Evolutionary conservation across 1,140 invertebrate species (phyloP), one percentile per base, ranked within the genome.

Genomic region (Drosophila nebulosa): DNA sequence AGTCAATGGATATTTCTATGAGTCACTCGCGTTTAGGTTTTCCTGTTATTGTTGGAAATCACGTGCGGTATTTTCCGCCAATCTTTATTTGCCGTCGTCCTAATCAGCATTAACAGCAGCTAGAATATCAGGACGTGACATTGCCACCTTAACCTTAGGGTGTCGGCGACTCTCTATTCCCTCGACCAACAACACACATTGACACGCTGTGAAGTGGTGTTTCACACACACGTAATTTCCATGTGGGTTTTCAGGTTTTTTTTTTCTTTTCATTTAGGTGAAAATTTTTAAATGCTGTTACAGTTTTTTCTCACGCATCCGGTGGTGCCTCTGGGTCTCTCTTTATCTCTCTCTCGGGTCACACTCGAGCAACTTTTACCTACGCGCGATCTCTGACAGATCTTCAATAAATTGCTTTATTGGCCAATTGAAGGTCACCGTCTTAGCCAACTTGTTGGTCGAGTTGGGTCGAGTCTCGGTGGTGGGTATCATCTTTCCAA

Each of bases 401-500:
- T 85, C 73, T 85, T 80, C 83, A 77, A 86, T 86, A 85, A 85
- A 85, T 86, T 71, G 51, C 81, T 86, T 86, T 88, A 86, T 86
- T 86, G 81, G 74, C 81, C 83, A 88, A 81, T 63, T 70, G 81
- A 86, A 86, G 81, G 81, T 88, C 83, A 68, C 27, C 39, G 21
- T 12, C 39, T 46, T 46, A 46, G 39, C 35, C 75, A 68, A 88
- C 78, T 88, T 88, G 81, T 84, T 71, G 72, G 46, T 79, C 75
- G 61, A 58, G 69, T 53, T 59, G 64, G 42, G 46, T 53, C 3
- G 35, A 24, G 58, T 74, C 58, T 35, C n/a, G 56, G 71, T 67
- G 24, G 70, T 62, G 63, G 69, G 76, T 68, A 69, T 80, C 78
- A 50, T 59, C 70, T 79, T 74, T 74, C 71, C 75, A 71, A 81